Base-by-base conservation (phyloP, 2,888 invertebrate genomes). In the Heliconius cydno region DNA sequence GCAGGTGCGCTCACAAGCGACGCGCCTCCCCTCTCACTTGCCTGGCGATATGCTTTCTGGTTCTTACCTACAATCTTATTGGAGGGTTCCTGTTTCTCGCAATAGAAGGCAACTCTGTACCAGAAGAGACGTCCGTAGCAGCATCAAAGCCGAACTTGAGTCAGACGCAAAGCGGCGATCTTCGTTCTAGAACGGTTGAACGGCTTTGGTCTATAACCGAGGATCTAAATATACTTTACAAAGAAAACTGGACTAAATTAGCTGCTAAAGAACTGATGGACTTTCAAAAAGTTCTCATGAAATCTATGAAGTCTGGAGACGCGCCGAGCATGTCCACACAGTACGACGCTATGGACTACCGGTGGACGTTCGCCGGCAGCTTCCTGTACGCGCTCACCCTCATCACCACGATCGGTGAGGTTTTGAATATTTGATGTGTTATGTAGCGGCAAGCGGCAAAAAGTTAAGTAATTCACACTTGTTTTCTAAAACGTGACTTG, bases 371-470 rank as follows among this genome's bases (percentile, higher is more conserved):
- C 91, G 97, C 98, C 83, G 98, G 98, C 84, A 98, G 98, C 85
- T 98, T 99, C 89, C 96, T 99, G 75, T 99, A 99, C 91, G 98
- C 98, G 41, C 95, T 99, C 85, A 98, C 99, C 28, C 96, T 99
- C 84, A 98, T 99, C 88, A 98, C 98, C 13, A 99, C 98, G 65
- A 98, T 98, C 86, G 98, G 98, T 98, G 92, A 97, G 97, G 94
- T n/a, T 38, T 63, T n/a, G 60, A 15, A 25, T 25, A 60, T 68
- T 19, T 78, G 74, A 25, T 67, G 41, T 30, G 38, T 57, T 74
- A 72, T 76, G 60, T 77, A 30, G n/a, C 63, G 30, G 60, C 41
- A 66, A 30, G n/a, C 63, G 30, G 60, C 41, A 66, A 60, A 63
- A 60, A 74, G 19, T 66, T 65, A 67, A 52, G n/a, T 46, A 30